Conservation (phyloP, 2,888 invertebrate genomes). For the Chymomyza caudatula region DNA sequence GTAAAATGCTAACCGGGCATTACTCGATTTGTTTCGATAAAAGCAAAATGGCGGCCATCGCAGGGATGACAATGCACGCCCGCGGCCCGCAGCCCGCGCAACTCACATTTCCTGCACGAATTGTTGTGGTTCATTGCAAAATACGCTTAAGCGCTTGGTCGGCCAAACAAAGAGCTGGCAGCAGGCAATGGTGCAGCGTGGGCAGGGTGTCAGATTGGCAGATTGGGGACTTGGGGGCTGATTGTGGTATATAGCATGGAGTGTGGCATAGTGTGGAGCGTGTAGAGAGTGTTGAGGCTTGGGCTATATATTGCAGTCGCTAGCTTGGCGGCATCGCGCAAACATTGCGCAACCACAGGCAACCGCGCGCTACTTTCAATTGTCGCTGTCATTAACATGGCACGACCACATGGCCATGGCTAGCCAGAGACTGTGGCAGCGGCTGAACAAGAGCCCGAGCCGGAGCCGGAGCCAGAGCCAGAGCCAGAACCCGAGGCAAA, state of each 20-base stretch:
- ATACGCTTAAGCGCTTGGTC: constrained; percentile 1
- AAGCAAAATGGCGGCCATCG: not conserved
- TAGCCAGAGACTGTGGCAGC: not conserved
- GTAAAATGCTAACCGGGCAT: not conserved
- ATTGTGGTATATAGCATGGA: not conserved
- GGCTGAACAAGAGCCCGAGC: not conserved
- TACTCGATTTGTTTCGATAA: constrained; percentile 1
- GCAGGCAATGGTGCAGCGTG: not conserved
- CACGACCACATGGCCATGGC: not conserved
- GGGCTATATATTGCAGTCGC: not conserved
- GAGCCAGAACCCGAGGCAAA: not conserved
- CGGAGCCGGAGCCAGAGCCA: not conserved
- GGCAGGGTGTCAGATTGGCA: not conserved
- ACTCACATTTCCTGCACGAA: constrained; percentile 11
- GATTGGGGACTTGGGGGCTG: not conserved
- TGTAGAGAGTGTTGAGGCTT: not conserved
- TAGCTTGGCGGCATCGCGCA: not conserved
- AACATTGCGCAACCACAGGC: constrained; percentile 1
- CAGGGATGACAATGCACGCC: not conserved
- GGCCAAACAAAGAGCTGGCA: not conserved
- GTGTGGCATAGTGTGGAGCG: not conserved
- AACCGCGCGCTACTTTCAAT: not conserved
- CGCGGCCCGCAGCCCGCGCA: not conserved
- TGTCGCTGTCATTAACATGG: not conserved
- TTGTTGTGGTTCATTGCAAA: constrained; percentile 17